Base-by-base conservation (phyloP, 2,888 invertebrate genomes). In the Andrena trimmerana region DNA sequence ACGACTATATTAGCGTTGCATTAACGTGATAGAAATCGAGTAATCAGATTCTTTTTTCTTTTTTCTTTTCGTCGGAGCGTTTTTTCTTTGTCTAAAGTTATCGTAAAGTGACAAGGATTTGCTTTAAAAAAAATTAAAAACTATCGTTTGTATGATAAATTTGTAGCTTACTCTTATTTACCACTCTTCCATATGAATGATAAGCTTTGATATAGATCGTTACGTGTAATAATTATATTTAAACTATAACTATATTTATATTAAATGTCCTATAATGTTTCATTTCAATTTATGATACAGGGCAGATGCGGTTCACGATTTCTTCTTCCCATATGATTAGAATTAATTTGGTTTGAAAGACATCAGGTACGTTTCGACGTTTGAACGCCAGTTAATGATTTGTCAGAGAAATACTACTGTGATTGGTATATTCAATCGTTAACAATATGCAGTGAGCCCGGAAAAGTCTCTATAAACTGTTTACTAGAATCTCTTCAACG, bases 311-410 rank as follows among this genome's bases (percentile, higher is more conserved):
- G 42, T 75, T 66, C 16, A 59, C 66, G 42, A 62, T 78, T 33
- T 20, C 24, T 16, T 36, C 62, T 59, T 60, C 36, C 48, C 65
- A 57, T 57, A 52, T 60, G 63, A 74, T 79, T 86, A 83, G 57
- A 78, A 80, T 83, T 85, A 85, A 70, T 74, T 83, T 81, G 76
- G 72, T 82, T 89, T 87, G 88, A 89, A 88, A 88, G 88, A 88
- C 88, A 88, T 88, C 88, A 88, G 89, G 88, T 88, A 88, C 89
- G 68, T 84, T 86, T 89, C 81, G 84, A 88, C 84, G 88, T 68
- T 74, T 33, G 60, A 83, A 80, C 88, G 89, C 78, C 86, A 82
- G 60, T 74, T 81, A 71, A 70, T 73, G 83, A 85, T 84, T 89
- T 77, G 79, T 81, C 71, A 65, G 78, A 83, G 68, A 85, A 78